phyloP scores from a whole-genome alignment of 2,113 vertebrate species.

The Hystrix brachyura region DNA sequence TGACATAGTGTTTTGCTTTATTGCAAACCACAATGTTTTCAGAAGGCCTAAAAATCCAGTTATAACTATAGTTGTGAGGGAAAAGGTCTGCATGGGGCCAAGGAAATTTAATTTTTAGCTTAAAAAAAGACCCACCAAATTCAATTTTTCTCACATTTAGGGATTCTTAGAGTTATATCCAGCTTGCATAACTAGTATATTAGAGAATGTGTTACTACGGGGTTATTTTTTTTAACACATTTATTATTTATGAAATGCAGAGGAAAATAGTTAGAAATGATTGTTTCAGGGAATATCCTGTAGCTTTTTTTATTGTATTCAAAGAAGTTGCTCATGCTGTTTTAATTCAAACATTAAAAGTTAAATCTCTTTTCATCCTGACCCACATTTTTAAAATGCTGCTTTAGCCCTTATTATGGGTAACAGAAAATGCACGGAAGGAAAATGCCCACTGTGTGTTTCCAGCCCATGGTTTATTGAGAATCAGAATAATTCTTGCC shows the following conservation, averaged over 20 bases:
- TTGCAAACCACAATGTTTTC: conserved; percentile 80
- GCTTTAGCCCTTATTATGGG: neutral
- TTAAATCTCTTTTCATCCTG: conserved; percentile 80
- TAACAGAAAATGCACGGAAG: neutral
- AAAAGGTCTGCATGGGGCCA: conserved; percentile 80
- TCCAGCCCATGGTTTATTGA: neutral
- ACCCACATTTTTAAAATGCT: conserved; percentile 78
- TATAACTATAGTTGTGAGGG: conserved; percentile 80
- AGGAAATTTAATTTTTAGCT: conserved; percentile 83
- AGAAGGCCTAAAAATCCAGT: conserved; percentile 84
- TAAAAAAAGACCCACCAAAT: conserved; percentile 77
- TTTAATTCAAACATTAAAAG: conserved; percentile 84
- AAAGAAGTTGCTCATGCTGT: conserved; percentile 77
- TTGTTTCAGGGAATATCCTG: conserved; percentile 86
- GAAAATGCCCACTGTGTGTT: neutral
- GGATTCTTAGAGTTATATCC: conserved; percentile 78
- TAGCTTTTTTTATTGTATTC: conserved; percentile 80
- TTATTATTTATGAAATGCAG: conserved; percentile 88
- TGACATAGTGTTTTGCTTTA: conserved; percentile 81
- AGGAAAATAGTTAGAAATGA: conserved; percentile 85
- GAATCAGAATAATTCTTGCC: neutral
- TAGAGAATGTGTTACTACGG: conserved; percentile 77
- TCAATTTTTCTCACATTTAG: conserved; percentile 83
- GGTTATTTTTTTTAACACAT: conserved; percentile 82
- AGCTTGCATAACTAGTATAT: conserved; percentile 83